phyloP scores from a whole-genome alignment of 2,113 vertebrate species.

The Reinhardtius hippoglossoides region DNA sequence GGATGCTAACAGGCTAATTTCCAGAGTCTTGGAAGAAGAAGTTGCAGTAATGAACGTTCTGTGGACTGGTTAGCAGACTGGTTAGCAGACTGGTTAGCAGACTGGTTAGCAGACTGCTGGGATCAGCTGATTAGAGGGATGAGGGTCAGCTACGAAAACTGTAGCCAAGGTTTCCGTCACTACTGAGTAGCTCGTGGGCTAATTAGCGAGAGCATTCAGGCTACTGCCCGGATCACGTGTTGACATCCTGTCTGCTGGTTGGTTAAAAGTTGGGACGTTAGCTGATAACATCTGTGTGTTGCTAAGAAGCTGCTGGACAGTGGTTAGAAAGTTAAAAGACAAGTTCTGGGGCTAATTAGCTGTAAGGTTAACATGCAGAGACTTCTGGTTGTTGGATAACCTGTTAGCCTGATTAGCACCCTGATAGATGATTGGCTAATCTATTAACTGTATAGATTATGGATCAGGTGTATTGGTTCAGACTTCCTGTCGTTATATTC shows the following conservation, averaged over 20 bases:
- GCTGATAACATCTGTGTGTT: not conserved
- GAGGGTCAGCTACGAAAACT: not conserved
- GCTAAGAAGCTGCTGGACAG: not conserved
- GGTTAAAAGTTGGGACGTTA: not conserved
- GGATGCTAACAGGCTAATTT: constrained; percentile 7
- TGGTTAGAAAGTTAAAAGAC: not conserved
- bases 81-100: no score
- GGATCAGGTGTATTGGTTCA: not conserved
- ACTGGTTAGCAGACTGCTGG: not conserved
- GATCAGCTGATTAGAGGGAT: no score
- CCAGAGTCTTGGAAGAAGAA: no score
- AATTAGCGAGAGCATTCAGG: not conserved
- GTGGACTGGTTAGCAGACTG: not conserved
- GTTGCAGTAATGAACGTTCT: not conserved
- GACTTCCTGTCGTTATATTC: not conserved
- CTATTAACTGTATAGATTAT: not conserved
- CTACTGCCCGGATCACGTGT: not conserved
- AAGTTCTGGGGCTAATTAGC: no score
- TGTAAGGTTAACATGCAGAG: not conserved
- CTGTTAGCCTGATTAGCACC: not conserved
- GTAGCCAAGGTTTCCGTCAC: not conserved
- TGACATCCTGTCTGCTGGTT: not conserved
- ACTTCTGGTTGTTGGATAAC: not conserved
- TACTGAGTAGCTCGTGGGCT: not conserved
- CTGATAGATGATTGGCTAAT: not conserved